A percentile compares a stretch with the other conserved stretches of the same genome.
phyloP scores from a whole-genome alignment of 2,113 vertebrate species.

The Scatophagus argus region DNA sequence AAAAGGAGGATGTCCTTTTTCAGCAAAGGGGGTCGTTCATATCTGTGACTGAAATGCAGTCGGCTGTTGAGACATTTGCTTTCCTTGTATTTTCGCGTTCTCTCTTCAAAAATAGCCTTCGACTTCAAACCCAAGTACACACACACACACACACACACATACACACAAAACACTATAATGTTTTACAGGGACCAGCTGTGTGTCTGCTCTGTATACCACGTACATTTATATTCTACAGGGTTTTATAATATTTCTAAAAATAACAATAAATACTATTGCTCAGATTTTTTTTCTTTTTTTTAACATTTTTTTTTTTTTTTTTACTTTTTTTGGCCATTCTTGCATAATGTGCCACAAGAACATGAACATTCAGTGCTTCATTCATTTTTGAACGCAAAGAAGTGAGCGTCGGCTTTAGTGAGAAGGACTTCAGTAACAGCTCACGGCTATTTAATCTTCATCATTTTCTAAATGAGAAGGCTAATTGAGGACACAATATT shows the following conservation, averaged over 20 bases:
- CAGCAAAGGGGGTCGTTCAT: conserved; percentile 62
- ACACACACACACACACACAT: too few relatives aligned
- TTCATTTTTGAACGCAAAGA: background rate
- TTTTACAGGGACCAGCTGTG: conserved; percentile 14
- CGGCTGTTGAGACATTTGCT: conserved; percentile 77
- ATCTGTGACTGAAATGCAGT: conserved; percentile 17
- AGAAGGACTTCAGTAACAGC: conserved; percentile 5
- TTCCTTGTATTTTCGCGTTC: conserved; percentile 51
- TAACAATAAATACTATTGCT: background rate
- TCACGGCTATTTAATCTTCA: conserved; percentile 31
- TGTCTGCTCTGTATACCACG: background rate
- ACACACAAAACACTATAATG: background rate
- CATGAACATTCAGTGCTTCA: background rate
- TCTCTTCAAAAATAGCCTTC: conserved; percentile 25
- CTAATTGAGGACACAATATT: conserved; percentile 50
- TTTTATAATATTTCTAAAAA: background rate
- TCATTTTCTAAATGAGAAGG: conserved; percentile 30
- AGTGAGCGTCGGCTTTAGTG: background rate
- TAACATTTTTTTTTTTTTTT: background rate
- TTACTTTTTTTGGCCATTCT: background rate
- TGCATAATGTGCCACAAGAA: background rate
- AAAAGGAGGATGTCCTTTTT: conserved; percentile 41
- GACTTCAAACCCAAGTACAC: conserved; percentile 5
- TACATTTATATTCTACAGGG: too few relatives aligned
- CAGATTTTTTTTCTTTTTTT: background rate